Percentiles rank a stretch among this genome's conserved stretches.
These are phyloP conservation scores for Nixonia krombeini DNA, from an alignment of 1,140 invertebrate genomes.

Conservation along the genomic window DNA sequence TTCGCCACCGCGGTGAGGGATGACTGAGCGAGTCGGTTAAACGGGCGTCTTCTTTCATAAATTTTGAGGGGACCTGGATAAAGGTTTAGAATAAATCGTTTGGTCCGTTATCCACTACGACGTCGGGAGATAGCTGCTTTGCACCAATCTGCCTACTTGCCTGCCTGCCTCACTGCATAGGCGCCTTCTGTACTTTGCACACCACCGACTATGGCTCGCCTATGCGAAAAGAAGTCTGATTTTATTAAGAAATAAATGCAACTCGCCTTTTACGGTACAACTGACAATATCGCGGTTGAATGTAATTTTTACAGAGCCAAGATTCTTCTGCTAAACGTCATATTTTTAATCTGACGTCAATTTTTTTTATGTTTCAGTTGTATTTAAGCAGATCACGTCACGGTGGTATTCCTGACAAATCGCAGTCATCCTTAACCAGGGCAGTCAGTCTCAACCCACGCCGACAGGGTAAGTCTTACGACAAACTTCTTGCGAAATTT, in stretches of 20 bases:
- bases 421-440: constrained; percentile 52
- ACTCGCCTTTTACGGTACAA: no score
- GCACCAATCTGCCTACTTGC: constrained; percentile 4
- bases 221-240: no score
- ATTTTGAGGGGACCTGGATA: constrained; percentile 68
- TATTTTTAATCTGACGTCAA: not conserved
- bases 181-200: constrained; percentile 27
- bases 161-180: not conserved
- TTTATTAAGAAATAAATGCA: no score
- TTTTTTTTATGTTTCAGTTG: constrained; percentile 55
- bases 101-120: constrained; percentile 67
- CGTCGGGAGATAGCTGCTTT: constrained; percentile 60
- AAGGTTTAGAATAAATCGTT: constrained; percentile 71
- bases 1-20: constrained; percentile 65
- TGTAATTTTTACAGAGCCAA: no score
- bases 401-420: constrained; percentile 49
- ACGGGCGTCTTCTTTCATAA: constrained; percentile 72
- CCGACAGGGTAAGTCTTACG: constrained; percentile 67
- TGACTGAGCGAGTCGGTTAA: constrained; percentile 71
- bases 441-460: constrained; percentile 57
- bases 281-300: no score
- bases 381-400: constrained; percentile 67
- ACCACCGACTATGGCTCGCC: constrained; percentile 24
- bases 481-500: not conserved
- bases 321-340: no score